phyloP scores from a whole-genome alignment of 2,888 invertebrate genomes.

The Loripinus fragilis region DNA sequence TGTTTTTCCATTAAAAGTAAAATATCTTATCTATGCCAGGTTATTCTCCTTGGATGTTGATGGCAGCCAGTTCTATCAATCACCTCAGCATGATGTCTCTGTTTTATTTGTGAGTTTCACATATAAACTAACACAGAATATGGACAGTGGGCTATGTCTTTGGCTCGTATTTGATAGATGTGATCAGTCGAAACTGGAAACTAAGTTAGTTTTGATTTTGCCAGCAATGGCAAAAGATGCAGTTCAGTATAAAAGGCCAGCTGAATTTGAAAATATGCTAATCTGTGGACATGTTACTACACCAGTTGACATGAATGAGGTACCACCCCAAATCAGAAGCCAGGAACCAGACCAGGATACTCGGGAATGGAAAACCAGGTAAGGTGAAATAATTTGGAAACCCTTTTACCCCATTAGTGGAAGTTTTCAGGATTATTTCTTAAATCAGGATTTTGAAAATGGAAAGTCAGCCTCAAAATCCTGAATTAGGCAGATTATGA shows the following conservation, averaged over 20 bases:
- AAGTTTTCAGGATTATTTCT: too few species aligned
- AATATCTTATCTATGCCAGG: too few species aligned
- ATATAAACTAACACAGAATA: conserved; percentile 54
- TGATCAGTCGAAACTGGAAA: neutral
- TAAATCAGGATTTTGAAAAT: too few species aligned
- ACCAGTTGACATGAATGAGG: neutral
- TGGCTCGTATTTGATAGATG: conserved; percentile 50
- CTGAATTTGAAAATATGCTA: too few species aligned
- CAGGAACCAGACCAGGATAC: conserved; percentile 18
- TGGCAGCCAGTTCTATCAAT: conserved; percentile 36
- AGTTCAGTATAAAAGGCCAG: too few species aligned
- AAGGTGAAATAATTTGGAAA: neutral
- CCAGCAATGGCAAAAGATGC: neutral
- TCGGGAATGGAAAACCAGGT: conserved; percentile 59
- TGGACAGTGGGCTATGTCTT: conserved; percentile 55
- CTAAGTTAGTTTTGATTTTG: neutral
- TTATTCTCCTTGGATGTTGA: conserved; percentile 54
- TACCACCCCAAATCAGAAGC: neutral
- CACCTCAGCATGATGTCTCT: neutral
- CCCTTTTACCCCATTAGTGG: too few species aligned
- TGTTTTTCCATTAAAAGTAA: too few species aligned
- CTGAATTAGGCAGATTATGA: too few species aligned
- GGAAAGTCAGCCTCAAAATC: too few species aligned
- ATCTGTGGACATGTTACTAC: too few species aligned
- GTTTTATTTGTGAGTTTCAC: conserved; percentile 55